Base-by-base conservation (phyloP, 2,888 invertebrate species). In the Hydrotaea cyrtoneurina region DNA sequence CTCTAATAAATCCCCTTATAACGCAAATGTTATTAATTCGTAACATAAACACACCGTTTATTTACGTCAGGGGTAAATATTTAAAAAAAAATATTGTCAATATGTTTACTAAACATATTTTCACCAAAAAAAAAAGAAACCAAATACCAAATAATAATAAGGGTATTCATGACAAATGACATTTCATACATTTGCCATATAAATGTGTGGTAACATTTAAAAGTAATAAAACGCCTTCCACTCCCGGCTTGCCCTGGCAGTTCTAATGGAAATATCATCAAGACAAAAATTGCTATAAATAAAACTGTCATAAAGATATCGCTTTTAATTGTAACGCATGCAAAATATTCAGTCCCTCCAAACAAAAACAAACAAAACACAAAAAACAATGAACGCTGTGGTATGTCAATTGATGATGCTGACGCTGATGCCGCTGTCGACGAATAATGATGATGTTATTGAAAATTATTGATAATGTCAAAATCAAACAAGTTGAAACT, bases 391-490 rank as follows among this genome's bases (percentile, higher is more conserved):
- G n/a, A 62, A 21, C 62, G 62, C 36, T 39, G 62, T 62, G 62
- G n/a, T 31, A 62, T 31, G 62, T n/a, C 31, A 62, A 31, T 62
- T 62, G 62, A 36, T 31, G 31, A n/a, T 62, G 31, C 13, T n/a
- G 62, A 5, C n/a, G 26, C 19, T 59, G 59, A 59, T 59, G 59
- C 62, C 26, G 31, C 15, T 23, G 11, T 15, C 31, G n/a, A 13
- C 50, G 50, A n/a, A 50, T 13, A 13, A 50, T 84, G 71, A 71
- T 77, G 76, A 71, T 81, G 76, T 82, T 85, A 85, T 85, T 85
- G 84, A 81, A 77, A 74, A 80, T 78, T 74, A 80, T 78, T 80
- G 77, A 78, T 84, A 80, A 84, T 78, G 80, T 80, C 80, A 80
- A 80, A 80, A 59, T 21, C 19, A 55, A 55, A 55, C 19, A 69